Base-by-base conservation (phyloP, 2,113 vertebrate species). In the Zosterops pallidus region DNA sequence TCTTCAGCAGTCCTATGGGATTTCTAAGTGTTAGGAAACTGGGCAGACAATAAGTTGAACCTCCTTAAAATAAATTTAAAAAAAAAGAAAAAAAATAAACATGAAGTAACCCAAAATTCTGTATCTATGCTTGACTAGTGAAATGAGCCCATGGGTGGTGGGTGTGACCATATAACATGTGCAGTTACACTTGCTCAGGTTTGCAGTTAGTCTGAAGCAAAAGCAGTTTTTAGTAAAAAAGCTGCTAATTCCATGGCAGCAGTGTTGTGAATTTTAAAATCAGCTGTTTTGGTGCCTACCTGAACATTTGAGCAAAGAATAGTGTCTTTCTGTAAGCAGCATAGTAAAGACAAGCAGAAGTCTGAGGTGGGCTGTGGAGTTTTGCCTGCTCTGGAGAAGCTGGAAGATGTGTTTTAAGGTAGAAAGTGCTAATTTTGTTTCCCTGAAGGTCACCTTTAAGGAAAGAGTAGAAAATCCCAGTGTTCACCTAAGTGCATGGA, bases 281-380 rank as follows among this genome's bases (percentile, higher is more conserved):
- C 0, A 4, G 2, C 9, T 77, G 24, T 44, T 89, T 70, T 39
- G 21, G 17, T 70, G 24, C 42, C 55, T 31, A 24, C 20, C 29
- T 65, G 71, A 70, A 29, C 8, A 9, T 72, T 65, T 77, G 39
- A 59, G 53, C 65, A 85, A 64, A 31, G 6, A 60, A 4, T 3
- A 39, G 5, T 60, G 12, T 65, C 33, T 80, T 67, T 24, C 35
- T 90, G 33, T 81, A 55, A 64, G 24, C 20, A 47, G 47, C 25
- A 6, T 1, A 16, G 39, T 52, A 21, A 29, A 39, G n/a, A 52
- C 0, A 0, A 52, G 39, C 52, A 49, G 28, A 70, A 75, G 8
- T 55, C 47, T 28, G 23, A 64, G 39, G 8, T n/a, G 55, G 42
- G 16, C n/a, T 0, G 0, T 57, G 53, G 28, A 56, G 44, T n/a